Evolutionary conservation across 2,888 invertebrate species (phyloP), one percentile per base, ranked within the genome.

Genomic region (Brachynemurus nebulosus): DNA sequence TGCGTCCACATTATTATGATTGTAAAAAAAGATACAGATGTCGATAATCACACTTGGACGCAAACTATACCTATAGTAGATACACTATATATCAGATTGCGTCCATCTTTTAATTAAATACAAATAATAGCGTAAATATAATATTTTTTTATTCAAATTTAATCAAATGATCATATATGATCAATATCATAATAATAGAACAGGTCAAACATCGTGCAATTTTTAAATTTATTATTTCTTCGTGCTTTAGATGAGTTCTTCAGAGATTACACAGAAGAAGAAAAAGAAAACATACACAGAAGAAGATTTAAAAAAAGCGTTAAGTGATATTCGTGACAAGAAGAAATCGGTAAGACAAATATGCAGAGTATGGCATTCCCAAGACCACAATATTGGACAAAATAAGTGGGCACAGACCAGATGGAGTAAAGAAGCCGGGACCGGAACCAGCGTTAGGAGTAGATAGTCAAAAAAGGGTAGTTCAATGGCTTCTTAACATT

Each of bases 401-500:
- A 36, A 35, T 16, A 34, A 33, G 41, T 36, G 45, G 44, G 5
- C 34, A 42, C 40, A 49, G 46, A 38, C 45, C 48, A 19, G 52
- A 53, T 45, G 48, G 38, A 40, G 18, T 52, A 16, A 48, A 52
- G 43, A 50, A 50, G 42, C 46, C 36, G 38, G 52, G 52, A 17
- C 54, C 51, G 40, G 47, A 52, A 27, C 51, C 53, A 35, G 42
- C 47, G 11, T 39, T 53, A 36, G 49, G 52, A 34, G 14, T 36
- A 16, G 47, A 49, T 9, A 52, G 50, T 12, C 53, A 54, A 50
- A 52, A 54, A n/a, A 43, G 45, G 49, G 33, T 53, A 23, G 49
- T 47, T 19, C 42, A 53, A 40, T 54, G 54, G 54, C 47, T 54
- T 41, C 17, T 53, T 25, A 48, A 52, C 25, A 51, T 53, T 30